Base-by-base conservation (phyloP, 2,888 invertebrate species). In the Tetheella fluctuosa region DNA sequence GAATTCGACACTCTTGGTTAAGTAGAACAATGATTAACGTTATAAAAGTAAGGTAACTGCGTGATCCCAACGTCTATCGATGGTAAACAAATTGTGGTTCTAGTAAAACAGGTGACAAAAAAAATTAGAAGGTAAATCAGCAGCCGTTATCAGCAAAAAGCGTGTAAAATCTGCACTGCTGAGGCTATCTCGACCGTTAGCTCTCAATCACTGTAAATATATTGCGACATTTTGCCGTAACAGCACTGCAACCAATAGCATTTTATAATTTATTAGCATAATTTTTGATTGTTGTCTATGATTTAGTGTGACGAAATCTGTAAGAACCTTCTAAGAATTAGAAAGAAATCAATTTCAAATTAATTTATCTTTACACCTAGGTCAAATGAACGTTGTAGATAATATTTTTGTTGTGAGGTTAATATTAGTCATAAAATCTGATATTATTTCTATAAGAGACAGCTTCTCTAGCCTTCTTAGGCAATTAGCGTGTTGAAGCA, bases 181-280 rank as follows among this genome's bases (percentile, higher is more conserved):
- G 71, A 75, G 78, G 77, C 74, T 72, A 67, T 57, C 62, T 66
- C 64, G 70, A 70, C 54, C 69, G 57, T 59, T 63, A 59, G 62
- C 69, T 77, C 71, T 75, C 73, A 69, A 74, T 54, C 23, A 54
- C 15, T 15, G 15, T 13, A 1, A 7, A 2, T 7, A 3, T 39
- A 63, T 77, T 77, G 71, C 73, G 64, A 76, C 65, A 76, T 60
- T 42, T 42, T 30, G 20, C 8, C 13, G 59, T 53, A 57, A 54
- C 23, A 52, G 56, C 53, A n/a, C 30, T 30, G 54, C 54, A 61
- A 34, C 17, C 23, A 54, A 42, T 30, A 28, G 54, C 60, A 53
- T 54, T 48, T 48, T 48, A 48, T 48, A 20, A 48, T 48, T 48
- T 48, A 48, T 48, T 48, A 48, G 20, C 48, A 48, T 48, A 48